Evolutionary conservation across 2,888 invertebrate genomes (phyloP).

Genomic region (Tridacna gigas): DNA sequence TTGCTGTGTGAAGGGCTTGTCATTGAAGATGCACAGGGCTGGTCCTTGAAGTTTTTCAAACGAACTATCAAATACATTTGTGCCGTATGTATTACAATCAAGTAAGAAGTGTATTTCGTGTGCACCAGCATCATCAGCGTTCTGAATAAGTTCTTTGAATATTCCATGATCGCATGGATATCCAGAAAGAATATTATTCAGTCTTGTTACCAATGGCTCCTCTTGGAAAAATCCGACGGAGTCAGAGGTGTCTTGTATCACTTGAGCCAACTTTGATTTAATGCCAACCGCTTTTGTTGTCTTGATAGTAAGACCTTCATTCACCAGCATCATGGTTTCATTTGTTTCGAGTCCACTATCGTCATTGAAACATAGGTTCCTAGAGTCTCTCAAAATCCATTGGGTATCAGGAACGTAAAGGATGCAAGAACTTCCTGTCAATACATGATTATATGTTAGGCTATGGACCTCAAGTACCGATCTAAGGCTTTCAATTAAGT

Average conservation of each 20-base stretch:
- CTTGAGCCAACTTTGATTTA: conserved; percentile 56
- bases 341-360: conserved; percentile 69
- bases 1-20: conserved; percentile 68
- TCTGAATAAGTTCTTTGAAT: conserved; percentile 82
- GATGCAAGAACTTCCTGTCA: no score
- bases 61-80: conserved; percentile 22
- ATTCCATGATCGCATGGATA: conserved; percentile 80
- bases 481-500: neutral
- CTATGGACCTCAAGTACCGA: no score
- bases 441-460: neutral
- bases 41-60: conserved; percentile 71
- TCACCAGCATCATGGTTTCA: conserved; percentile 63
- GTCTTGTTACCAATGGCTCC: conserved; percentile 77
- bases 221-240: conserved; percentile 74
- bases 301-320: conserved; percentile 45
- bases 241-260: conserved; percentile 69
- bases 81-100: conserved; percentile 30
- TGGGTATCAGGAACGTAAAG: conserved; percentile 68
- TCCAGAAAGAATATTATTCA: conserved; percentile 76
- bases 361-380: conserved; percentile 75
- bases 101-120: conserved; percentile 55
- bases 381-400: conserved; percentile 60
- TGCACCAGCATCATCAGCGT: conserved; percentile 81
- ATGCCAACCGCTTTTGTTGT: conserved; percentile 40
- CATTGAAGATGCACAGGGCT: conserved; percentile 75